Evolutionary conservation across 2,888 invertebrate species (phyloP), one percentile per base, ranked within the genome.

Genomic region (Gordius sp.): DNA sequence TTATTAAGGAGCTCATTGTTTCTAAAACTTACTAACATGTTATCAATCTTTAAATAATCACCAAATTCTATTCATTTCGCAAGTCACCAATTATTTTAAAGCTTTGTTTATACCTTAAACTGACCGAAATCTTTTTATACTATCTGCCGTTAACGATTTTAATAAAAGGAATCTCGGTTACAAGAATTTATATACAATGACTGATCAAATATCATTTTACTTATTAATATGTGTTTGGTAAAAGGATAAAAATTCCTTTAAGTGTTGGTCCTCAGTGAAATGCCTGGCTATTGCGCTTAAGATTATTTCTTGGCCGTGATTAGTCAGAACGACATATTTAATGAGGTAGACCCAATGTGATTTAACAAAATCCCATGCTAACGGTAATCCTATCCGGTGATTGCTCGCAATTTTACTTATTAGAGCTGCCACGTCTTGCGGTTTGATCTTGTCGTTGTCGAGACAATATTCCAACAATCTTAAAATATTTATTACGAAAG

Each of bases 301-400:
- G 8, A 47, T n/a, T 18, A 4, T 20, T 8, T 47, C 47, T 47
- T 47, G 8, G 4, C 4, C 47, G 4, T 8, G 4, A 13, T n/a
- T 4, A 4, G 47, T n/a, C 8, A 18, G n/a, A 8, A 13, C 47
- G 16, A 47, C 47, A 13, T 18, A 47, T 4, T 47, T 8, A 18
- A 47, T 47, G 16, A 47, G 20, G 4, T 13, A 47, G 4, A 18
- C 23, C 47, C 47, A 47, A 20, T 47, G 13, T n/a, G 20, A 18
- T 47, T 8, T 47, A 4, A 47, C 20, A 20, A 47, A 47, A 47
- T 47, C 23, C 47, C 47, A 47, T 8, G 20, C 47, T 47, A 47
- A n/a, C 4, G 47, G 47, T 20, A 47, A 20, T 8, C 47, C 47
- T 20, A 47, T 20, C 4, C 20, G 4, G 20, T 47, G 47, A 20